Base-by-base conservation (phyloP, 2,888 invertebrate genomes). In the Harpagoxenus sublaevis region DNA sequence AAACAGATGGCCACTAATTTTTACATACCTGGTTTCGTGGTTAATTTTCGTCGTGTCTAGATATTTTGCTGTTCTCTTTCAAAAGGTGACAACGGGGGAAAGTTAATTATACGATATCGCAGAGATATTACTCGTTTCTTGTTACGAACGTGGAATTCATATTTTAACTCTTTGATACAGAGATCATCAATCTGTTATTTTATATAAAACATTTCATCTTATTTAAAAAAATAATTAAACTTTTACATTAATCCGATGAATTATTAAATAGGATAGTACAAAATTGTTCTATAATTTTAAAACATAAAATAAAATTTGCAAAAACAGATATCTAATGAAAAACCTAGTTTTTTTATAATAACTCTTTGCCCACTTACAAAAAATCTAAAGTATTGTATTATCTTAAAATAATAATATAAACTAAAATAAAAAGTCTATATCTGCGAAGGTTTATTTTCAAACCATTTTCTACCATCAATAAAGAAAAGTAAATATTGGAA, bases 1-100 rank as follows among this genome's bases (percentile, higher is more conserved):
- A 79, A 68, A 65, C 57, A 71, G 55, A 84, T 78, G 31, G 39
- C 31, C 45, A 15, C 18, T 71, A 57, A 83, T 84, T 86, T 86
- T 74, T 31, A 23, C 53, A 1, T 42, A 55, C 5, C 18, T 28
- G 18, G 12, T 39, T 48, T 62, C 3, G 4, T 45, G 10, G 12
- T 48, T 39, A 31, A 39, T 51, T 55, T 39, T 53, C 1, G 4
- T 28, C 12, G n/a, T 23, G n/a, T 60, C 45, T 62, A 15, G 1
- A 3, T 39, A 15, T 42, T 66, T 51, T 8, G 23, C 23, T 3
- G 3, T 28, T 66, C 0, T 0, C 5, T 31, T 66, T n/a, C n/a
- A 18, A 55, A 28, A 39, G 2, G 12, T 28, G 42, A 12, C n/a
- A 23, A 55, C 5, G 12, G 0, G 0, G 9, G 5, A 77, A 66